Conservation (phyloP, 1,140 invertebrate species). For the Pseudobourletiella spinata region DNA sequence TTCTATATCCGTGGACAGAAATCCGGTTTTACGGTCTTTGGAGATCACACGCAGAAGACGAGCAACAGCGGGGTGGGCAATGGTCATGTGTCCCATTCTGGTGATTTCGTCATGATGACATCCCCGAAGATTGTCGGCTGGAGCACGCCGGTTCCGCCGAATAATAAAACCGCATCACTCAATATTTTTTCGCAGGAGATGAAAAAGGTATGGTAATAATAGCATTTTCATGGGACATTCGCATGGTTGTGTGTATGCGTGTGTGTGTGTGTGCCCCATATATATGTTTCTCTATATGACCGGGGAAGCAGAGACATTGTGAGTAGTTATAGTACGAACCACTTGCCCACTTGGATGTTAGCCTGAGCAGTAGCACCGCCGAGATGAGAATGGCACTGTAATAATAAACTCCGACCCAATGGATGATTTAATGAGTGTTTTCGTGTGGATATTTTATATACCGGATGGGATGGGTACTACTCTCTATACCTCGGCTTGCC, state of each 20-base stretch:
- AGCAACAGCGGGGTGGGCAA: slow-evolving; percentile 8
- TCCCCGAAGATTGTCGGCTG: slow-evolving; percentile 34
- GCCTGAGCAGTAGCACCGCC: no score
- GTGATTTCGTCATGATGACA: slow-evolving; percentile 30
- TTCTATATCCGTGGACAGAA: slow-evolving; percentile 16
- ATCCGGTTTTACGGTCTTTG: slow-evolving; percentile 28
- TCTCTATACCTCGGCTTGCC: no score
- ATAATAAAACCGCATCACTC: slow-evolving; percentile 35
- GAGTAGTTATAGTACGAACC: no score
- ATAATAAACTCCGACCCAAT: no score
- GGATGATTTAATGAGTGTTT: no score
- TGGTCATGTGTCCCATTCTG: slow-evolving; percentile 20
- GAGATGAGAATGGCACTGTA: no score
- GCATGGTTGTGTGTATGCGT: neutral
- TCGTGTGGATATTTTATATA: no score
- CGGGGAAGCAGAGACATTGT: neutral
- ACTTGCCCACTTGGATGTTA: no score
- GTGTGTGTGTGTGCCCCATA: neutral
- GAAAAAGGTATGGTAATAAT: slow-evolving; percentile 28
- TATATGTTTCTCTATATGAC: neutral
- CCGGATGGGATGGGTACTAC: no score
- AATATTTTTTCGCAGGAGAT: slow-evolving; percentile 33
- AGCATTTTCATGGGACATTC: neutral
- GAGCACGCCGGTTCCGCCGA: slow-evolving; percentile 17
- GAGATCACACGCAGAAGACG: slow-evolving; percentile 15